Percentiles rank a stretch among this genome's conserved stretches.
These are phyloP conservation scores for Linepithema humile DNA, from an alignment of 1,140 invertebrate genomes.

Conservation along the genomic window DNA sequence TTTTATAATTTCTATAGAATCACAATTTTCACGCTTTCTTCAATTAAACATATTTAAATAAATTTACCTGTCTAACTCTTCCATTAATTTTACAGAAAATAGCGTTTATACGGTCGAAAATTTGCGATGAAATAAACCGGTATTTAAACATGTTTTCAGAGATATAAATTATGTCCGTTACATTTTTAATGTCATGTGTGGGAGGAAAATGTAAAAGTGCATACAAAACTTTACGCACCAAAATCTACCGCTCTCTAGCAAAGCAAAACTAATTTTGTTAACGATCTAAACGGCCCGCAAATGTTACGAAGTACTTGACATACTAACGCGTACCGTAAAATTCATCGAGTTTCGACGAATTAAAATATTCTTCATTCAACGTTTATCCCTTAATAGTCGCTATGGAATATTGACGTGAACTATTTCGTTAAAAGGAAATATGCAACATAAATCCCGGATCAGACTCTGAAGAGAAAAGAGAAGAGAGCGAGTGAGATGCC, in stretches of 20 bases:
- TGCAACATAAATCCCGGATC: constrained; percentile 45
- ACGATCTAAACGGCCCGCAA: background rate
- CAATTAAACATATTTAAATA: background rate
- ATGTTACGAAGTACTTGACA: constrained; percentile 6
- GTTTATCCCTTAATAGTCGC: constrained; percentile 25
- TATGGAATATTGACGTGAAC: background rate
- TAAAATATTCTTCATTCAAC: constrained; percentile 18
- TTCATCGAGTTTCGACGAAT: constrained; percentile 26
- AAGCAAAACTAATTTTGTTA: constrained; percentile 34
- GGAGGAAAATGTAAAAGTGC: background rate
- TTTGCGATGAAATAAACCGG: background rate
- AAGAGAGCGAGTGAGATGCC: too few relatives aligned
- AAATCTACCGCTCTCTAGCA: background rate
- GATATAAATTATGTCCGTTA: background rate
- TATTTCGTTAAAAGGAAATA: background rate
- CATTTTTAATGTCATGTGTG: background rate
- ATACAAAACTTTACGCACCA: background rate
- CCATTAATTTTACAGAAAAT: constrained; percentile 5
- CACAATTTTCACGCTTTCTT: background rate
- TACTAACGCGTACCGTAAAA: background rate
- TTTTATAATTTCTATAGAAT: background rate
- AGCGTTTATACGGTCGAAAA: background rate
- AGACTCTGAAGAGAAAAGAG: too few relatives aligned
- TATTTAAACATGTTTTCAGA: constrained; percentile 14
- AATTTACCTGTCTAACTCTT: background rate